These are phyloP conservation scores for Aurelia sp. DNA, from an alignment of 30 jellyfish, hydroid and myxozoan genomes.

Conservation along the genomic window DNA sequence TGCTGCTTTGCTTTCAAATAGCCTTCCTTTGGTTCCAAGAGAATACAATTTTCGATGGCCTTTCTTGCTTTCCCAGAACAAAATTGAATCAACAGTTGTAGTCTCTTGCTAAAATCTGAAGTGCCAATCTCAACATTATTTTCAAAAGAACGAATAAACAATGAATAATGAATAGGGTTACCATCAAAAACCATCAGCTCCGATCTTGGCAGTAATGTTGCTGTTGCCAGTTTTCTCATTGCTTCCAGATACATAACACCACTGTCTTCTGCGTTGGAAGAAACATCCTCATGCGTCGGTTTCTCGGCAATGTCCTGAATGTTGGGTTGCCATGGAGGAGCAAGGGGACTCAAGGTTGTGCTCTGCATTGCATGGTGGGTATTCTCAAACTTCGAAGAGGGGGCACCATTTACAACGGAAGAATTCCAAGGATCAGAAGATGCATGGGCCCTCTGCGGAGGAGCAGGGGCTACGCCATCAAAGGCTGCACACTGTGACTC, in stretches of 20 bases:
- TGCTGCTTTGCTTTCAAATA: neutral
- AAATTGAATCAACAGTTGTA: slow-evolving; percentile 23
- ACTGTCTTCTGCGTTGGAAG: no score
- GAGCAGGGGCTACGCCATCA: slow-evolving; percentile 10
- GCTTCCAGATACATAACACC: no score
- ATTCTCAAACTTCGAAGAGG: neutral
- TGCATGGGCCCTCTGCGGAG: slow-evolving; percentile 4
- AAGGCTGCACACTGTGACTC: neutral
- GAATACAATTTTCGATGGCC: slow-evolving; percentile 10
- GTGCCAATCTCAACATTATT: no score
- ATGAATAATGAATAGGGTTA: no score
- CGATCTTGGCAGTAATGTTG: no score
- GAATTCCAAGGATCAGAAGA: neutral
- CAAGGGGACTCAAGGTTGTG: no score
- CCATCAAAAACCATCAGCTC: no score
- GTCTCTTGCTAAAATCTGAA: slow-evolving; percentile 17
- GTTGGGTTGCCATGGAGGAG: no score
- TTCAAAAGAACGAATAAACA: no score
- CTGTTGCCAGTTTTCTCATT: no score
- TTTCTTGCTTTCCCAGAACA: slow-evolving; percentile 27
- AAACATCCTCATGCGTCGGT: no score
- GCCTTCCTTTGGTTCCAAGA: slow-evolving; percentile 29
- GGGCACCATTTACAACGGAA: neutral
- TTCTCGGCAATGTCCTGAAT: no score
- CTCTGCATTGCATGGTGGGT: slow-evolving; percentile 10